Evolutionary conservation across 1,140 invertebrate species (phyloP).

Genomic region (Nasonia giraulti): DNA sequence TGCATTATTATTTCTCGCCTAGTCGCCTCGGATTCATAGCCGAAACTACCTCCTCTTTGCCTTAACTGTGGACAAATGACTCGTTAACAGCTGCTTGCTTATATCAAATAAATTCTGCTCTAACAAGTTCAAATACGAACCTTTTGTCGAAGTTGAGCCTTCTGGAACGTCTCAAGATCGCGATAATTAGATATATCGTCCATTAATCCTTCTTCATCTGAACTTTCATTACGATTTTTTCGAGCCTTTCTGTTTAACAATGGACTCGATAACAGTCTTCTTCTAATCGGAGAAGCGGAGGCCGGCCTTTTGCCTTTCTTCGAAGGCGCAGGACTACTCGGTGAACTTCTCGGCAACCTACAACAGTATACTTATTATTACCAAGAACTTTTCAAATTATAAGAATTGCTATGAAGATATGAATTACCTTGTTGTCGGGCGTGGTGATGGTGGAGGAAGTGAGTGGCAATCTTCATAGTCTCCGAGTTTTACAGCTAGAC

Average conservation of each 20-base stretch:
- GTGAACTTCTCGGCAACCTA: constrained; percentile 81
- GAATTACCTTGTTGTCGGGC: constrained; percentile 65
- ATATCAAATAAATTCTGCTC: neutral
- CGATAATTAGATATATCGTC: constrained; percentile 82
- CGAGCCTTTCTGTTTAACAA: constrained; percentile 83
- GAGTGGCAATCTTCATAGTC: constrained; percentile 71
- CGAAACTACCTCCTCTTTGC: constrained; percentile 75
- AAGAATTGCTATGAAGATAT: constrained; percentile 32
- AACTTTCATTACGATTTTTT: constrained; percentile 87
- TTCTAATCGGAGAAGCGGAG: constrained; percentile 85
- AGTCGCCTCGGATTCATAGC: constrained; percentile 74
- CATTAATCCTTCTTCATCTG: constrained; percentile 86
- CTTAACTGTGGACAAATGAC: constrained; percentile 74
- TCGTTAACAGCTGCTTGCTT: neutral
- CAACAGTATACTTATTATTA: constrained; percentile 7
- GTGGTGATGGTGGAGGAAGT: constrained; percentile 71
- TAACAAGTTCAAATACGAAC: constrained; percentile 70
- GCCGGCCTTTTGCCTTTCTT: constrained; percentile 84
- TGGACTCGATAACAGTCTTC: constrained; percentile 86
- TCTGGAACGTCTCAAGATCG: constrained; percentile 95
- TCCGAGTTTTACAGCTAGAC: constrained; percentile 67
- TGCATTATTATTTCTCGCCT: constrained; percentile 94
- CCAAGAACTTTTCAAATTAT: neutral
- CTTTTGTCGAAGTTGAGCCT: constrained; percentile 94
- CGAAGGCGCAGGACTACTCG: constrained; percentile 81